Base-by-base conservation (phyloP, 2,888 invertebrate genomes). In the Thalpophila matura region DNA sequence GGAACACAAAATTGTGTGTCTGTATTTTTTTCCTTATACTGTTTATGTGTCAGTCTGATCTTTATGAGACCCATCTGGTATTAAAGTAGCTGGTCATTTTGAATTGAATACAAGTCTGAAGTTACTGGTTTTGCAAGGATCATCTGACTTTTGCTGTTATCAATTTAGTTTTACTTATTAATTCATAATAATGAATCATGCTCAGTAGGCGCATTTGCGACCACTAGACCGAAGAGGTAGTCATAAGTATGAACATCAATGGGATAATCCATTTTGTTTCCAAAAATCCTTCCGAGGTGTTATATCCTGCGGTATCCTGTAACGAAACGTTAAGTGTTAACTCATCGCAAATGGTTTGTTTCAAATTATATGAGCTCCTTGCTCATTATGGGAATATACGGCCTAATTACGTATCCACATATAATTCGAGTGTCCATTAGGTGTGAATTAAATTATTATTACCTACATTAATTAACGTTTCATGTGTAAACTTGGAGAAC, bases 381-480 rank as follows among this genome's bases (percentile, higher is more conserved):
- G 20, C 47, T 61, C 58, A 77, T 74, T 77, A 56, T 46, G 20
- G 33, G 35, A 35, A 77, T 58, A 50, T 67, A 77, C 24, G 40
- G 61, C 33, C 43, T 58, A 74, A 77, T 74, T 74, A 66, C 47
- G 14, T 12, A 58, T 61, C 45, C 51, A 53, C 74, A 49, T 47
- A 33, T 55, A 35, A 65, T 65, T 54, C 10, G n/a, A 45, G 6
- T 31, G 47, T 53, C 49, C 47, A 66, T 77, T 65, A 73, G 1
- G 49, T 7, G 29, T 0, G 35, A 57, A 74, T 67, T 26, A 50
- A 57, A 57, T 68, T 50, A 68, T 67, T 57, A 35, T 46, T 45
- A 35, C 43, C 7, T n/a, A 26, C 29, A 14, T 65, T 55, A 33
- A 14, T 65, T 55, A 33, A 6, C 4, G 42, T 42, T n/a, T 26